phyloP scores from a whole-genome alignment of 2,888 invertebrate genomes.

The Creontiades dilutus region DNA sequence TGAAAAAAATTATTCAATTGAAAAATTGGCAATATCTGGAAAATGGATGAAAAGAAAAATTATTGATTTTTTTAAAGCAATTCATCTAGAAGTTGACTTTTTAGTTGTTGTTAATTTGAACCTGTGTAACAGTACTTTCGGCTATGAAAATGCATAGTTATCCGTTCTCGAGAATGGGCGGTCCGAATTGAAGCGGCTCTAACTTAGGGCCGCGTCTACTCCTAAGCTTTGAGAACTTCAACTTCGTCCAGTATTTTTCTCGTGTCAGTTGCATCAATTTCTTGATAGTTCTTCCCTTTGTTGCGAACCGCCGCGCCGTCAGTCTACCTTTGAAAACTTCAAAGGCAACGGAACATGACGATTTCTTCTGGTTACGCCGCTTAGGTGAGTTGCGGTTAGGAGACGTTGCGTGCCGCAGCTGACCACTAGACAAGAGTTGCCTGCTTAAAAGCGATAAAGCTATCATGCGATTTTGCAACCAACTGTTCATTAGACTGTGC shows the following conservation, averaged over 20 bases:
- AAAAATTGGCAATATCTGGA: no score
- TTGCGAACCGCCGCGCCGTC: not conserved
- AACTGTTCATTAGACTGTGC: not conserved
- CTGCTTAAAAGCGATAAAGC: slow-evolving; percentile 37
- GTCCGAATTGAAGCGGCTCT: no score
- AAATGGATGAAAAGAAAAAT: no score
- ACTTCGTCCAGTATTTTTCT: not conserved
- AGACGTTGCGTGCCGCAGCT: slow-evolving; percentile 29
- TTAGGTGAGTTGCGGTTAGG: slow-evolving; percentile 15
- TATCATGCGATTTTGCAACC: slow-evolving; percentile 14
- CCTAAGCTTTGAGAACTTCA: not conserved
- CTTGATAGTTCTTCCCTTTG: slow-evolving; percentile 6
- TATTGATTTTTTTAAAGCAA: no score
- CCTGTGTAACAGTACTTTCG: no score
- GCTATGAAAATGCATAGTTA: no score
- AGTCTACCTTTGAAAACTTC: not conserved
- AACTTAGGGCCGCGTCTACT: no score
- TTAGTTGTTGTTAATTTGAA: no score
- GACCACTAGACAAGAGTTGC: slow-evolving; percentile 13
- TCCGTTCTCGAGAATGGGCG: no score
- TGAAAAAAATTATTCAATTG: no score
- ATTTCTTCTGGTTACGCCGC: slow-evolving; percentile 27
- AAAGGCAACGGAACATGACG: not conserved
- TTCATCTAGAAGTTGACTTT: no score
- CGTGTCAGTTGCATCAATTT: not conserved